phyloP scores from a whole-genome alignment of 2,113 vertebrate genomes.

The Tupaia tana region DNA sequence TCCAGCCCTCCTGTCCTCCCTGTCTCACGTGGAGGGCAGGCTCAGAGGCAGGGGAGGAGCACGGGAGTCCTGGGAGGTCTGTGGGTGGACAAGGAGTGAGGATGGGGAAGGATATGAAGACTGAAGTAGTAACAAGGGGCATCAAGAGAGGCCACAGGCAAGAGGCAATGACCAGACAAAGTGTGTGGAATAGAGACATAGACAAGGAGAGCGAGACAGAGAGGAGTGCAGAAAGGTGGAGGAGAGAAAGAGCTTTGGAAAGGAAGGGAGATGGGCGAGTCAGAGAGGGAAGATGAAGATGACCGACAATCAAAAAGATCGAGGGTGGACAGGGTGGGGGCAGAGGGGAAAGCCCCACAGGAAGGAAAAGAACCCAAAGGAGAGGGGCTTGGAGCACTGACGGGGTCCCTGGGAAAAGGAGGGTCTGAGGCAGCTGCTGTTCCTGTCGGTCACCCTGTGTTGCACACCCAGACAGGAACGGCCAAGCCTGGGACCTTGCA shows the following conservation, averaged over 20 bases:
- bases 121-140: fast-evolving
- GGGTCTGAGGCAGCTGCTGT: neutral
- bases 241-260: neutral
- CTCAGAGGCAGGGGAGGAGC: fast-evolving
- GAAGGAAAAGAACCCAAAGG: neutral
- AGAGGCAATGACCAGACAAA: too few relatives aligned
- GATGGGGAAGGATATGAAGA: neutral
- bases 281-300: fast-evolving
- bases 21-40: neutral
- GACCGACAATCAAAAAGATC: fast-evolving
- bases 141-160: fast-evolving
- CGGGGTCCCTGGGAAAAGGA: neutral
- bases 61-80: neutral
- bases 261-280: fast-evolving
- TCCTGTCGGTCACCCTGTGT: neutral
- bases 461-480: too few relatives aligned
- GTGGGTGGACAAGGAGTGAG: fast-evolving
- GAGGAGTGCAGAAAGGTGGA: neutral
- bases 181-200: neutral
- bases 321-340: fast-evolving
- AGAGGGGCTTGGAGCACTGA: fast-evolving
- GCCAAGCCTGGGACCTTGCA: neutral
- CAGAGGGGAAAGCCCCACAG: neutral
- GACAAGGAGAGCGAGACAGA: neutral
- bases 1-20: neutral